Conservation (phyloP, 2,113 vertebrate species). For the Stomatorhinus ivindoensis region DNA sequence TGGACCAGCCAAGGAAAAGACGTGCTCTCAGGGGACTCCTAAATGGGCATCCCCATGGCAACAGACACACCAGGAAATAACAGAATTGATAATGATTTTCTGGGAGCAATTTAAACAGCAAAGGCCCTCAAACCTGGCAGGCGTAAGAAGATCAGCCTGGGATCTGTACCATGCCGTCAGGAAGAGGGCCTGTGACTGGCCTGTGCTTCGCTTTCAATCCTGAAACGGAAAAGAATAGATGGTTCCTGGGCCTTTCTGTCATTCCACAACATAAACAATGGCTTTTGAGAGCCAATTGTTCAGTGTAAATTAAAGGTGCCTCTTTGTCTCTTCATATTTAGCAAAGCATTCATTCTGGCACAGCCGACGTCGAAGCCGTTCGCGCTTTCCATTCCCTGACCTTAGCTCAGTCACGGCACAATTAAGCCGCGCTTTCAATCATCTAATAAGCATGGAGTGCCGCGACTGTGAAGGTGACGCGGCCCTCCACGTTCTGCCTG, state of each 20-base stretch:
- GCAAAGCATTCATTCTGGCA: constrained; percentile 2
- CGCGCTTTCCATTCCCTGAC: neutral
- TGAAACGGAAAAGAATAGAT: neutral
- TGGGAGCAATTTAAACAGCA: constrained; percentile 47
- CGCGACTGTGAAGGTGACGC: neutral
- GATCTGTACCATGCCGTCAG: neutral
- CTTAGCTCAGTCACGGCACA: neutral
- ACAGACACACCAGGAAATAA: constrained; percentile 17
- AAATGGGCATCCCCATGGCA: neutral
- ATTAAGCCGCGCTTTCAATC: constrained; percentile 1
- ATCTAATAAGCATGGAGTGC: neutral
- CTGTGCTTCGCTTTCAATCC: neutral
- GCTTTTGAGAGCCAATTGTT: constrained; percentile 10
- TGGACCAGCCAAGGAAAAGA: neutral
- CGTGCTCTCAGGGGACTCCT: neutral
- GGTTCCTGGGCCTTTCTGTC: neutral
- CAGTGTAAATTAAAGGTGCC: constrained; percentile 3
- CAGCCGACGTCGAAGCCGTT: neutral
- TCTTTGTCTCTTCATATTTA: neutral
- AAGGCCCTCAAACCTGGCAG: neutral
- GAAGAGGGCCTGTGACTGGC: neutral
- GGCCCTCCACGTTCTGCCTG: neutral
- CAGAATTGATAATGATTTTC: constrained; percentile 27
- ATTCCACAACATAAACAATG: constrained; percentile 8
- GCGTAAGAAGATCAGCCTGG: constrained; percentile 37